Conservation (phyloP, 2,113 vertebrate genomes). For the Macquaria australasica region DNA sequence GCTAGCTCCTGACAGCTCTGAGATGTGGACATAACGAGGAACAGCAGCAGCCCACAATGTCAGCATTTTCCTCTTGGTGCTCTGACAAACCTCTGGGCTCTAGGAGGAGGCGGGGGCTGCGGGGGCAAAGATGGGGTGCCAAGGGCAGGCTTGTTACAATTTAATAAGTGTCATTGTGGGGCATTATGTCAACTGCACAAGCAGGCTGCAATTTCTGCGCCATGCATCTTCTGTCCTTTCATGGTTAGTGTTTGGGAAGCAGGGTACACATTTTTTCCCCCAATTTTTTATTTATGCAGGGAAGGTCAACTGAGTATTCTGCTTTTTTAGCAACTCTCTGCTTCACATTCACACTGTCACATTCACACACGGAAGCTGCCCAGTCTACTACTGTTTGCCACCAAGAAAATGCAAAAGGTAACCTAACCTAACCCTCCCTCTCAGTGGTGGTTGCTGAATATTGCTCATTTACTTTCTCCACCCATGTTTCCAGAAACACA, state of each 20-base stretch:
- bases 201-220: constrained; percentile 60
- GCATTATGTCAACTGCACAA: constrained; percentile 83
- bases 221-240: constrained; percentile 35
- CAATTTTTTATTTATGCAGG: neutral
- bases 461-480: constrained; percentile 14
- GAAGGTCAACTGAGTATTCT: neutral
- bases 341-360: constrained; percentile 7
- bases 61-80: constrained; percentile 87
- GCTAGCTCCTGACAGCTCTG: constrained; percentile 88
- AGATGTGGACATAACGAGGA: constrained; percentile 90
- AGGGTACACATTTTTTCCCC: neutral
- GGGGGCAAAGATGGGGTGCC: constrained; percentile 49
- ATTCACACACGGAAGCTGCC: constrained; percentile 18
- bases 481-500: constrained; percentile 30
- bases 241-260: constrained; percentile 32
- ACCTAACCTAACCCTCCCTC: neutral
- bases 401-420: constrained; percentile 21
- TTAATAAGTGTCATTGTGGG: constrained; percentile 88
- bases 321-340: constrained; percentile 9
- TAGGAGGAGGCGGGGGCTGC: constrained; percentile 56
- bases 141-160: constrained; percentile 88
- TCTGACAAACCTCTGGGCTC: constrained; percentile 87
- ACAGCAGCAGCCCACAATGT: constrained; percentile 81
- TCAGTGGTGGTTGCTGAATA: constrained; percentile 26
- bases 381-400: constrained; percentile 8